Percentiles rank a stretch among this genome's conserved stretches.
Evolutionary conservation across 2,797 vertebrate genomes (phyloP).

Genomic region (Galago senegalensis): DNA sequence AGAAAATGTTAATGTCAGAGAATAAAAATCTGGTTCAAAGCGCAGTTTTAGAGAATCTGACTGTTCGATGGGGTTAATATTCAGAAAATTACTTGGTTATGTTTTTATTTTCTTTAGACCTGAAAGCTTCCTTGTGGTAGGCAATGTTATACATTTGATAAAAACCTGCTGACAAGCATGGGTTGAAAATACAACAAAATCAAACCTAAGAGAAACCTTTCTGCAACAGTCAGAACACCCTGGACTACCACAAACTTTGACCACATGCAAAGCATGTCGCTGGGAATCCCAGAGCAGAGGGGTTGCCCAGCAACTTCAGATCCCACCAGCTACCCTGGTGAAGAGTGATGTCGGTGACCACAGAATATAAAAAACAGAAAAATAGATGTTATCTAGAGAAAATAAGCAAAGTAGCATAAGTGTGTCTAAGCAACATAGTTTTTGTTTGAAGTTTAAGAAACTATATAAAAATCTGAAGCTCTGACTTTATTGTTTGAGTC

Average conservation of each 20-base stretch:
- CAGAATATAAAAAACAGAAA: neutral
- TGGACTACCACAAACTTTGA: constrained; percentile 49
- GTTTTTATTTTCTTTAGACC: neutral
- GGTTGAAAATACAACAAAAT: neutral
- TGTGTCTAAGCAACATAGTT: neutral
- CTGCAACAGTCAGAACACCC: neutral
- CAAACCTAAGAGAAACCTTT: neutral
- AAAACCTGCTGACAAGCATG: constrained; percentile 13
- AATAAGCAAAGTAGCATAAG: neutral
- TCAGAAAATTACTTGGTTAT: neutral
- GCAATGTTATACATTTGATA: constrained; percentile 18
- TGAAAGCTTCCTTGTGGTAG: neutral
- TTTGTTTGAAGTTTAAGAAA: constrained; percentile 30
- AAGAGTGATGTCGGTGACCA: constrained; percentile 35
- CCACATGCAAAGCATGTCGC: constrained; percentile 62
- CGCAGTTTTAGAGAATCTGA: neutral
- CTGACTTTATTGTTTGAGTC: neutral
- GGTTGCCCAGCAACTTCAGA: constrained; percentile 64
- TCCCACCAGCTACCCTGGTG: neutral
- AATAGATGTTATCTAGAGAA: constrained; percentile 15
- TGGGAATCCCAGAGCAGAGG: constrained; percentile 61
- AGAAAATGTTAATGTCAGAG: neutral
- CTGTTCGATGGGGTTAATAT: neutral
- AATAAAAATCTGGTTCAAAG: neutral
- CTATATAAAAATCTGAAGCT: neutral